Conservation (phyloP, 2,797 vertebrate genomes). For the Peromyscus nudipes region DNA sequence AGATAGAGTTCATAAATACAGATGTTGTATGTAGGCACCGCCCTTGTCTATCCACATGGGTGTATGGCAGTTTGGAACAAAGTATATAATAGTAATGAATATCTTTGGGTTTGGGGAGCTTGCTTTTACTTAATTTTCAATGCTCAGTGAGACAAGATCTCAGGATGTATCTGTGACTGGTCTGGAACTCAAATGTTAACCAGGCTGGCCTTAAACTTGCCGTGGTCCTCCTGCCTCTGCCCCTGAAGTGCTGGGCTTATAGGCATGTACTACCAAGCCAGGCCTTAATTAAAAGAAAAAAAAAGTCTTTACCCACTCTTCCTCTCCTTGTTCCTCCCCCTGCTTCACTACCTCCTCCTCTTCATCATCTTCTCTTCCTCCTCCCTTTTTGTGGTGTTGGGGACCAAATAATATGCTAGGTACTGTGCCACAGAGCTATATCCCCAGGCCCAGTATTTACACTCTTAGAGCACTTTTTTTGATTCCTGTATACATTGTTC, state of each 20-base stretch:
- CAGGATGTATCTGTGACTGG: not conserved
- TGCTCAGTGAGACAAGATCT: not conserved
- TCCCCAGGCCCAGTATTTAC: not conserved
- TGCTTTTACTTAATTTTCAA: conserved; percentile 19
- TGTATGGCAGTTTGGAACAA: not conserved
- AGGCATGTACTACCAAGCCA: not conserved
- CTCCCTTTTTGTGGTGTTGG: not conserved
- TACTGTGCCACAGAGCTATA: not conserved
- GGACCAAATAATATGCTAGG: not conserved
- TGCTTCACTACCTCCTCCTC: too few relatives aligned
- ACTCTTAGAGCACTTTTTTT: not conserved
- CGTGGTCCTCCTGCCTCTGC: not conserved
- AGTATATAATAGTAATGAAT: not conserved
- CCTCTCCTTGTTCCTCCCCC: too few relatives aligned
- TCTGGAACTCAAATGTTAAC: not conserved
- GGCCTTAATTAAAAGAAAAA: not conserved
- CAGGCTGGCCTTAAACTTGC: not conserved
- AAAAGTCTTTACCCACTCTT: not conserved
- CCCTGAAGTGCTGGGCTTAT: not conserved
- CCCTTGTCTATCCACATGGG: not conserved
- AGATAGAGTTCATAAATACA: not conserved
- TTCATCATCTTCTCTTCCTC: too few relatives aligned
- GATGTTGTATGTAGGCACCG: not conserved
- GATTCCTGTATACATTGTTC: not conserved
- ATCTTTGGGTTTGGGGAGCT: conserved; percentile 7